Percentiles rank a stretch among this genome's conserved stretches.
Conservation (phyloP, 2,888 invertebrate species). For the Andrena minutula region DNA sequence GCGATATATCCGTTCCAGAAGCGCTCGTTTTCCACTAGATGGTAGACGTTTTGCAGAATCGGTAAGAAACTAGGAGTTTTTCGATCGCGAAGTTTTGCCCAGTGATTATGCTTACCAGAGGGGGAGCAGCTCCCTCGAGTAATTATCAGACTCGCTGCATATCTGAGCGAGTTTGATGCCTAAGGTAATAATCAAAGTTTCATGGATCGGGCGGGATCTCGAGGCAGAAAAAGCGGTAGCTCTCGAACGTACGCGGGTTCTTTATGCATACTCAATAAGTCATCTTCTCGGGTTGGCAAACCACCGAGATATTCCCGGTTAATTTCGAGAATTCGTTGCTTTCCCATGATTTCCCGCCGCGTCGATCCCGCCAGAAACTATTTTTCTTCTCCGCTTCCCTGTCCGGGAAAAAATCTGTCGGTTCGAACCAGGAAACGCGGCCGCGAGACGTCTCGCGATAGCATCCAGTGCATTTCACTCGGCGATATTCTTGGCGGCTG, state of each 20-base stretch:
- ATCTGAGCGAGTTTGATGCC: constrained; percentile 50
- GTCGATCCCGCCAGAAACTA: not conserved
- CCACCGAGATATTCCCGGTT: not conserved
- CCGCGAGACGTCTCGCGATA: constrained; percentile 21
- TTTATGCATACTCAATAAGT: constrained; percentile 46
- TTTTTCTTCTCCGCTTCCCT: not conserved
- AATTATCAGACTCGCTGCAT: constrained; percentile 55
- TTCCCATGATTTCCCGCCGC: not conserved
- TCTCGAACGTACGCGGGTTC: constrained; percentile 24
- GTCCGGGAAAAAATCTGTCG: not conserved
- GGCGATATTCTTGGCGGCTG: constrained; percentile 62
- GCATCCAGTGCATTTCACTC: constrained; percentile 35
- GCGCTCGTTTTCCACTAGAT: too few species aligned
- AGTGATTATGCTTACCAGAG: constrained; percentile 18
- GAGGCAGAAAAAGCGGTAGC: constrained; percentile 34
- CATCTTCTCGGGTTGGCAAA: too few species aligned
- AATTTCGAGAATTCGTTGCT: not conserved
- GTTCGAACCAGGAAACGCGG: not conserved
- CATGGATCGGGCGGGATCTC: constrained; percentile 22
- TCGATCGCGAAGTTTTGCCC: constrained; percentile 10
- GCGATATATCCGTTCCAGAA: too few species aligned
- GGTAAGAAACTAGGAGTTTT: constrained; percentile 11
- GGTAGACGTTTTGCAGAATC: not conserved
- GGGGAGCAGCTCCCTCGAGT: constrained; percentile 52
- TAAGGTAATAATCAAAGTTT: constrained; percentile 65